Conservation (phyloP, 2,113 vertebrate species). For the Hirundichthys speculiger region DNA sequence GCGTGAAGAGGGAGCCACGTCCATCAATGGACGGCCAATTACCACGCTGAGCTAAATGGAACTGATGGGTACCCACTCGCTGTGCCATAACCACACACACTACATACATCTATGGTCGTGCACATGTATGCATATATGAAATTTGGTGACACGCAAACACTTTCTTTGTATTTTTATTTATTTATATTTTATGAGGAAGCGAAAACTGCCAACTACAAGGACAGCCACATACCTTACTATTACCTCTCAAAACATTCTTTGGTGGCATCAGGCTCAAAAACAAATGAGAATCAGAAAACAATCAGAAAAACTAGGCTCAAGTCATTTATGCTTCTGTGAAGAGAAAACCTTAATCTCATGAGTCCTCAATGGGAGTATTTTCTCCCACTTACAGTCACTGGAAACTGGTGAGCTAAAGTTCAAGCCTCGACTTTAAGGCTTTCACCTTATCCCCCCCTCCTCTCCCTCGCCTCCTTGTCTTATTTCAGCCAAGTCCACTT, state of each 20-base stretch:
- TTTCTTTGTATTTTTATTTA: slow-evolving; percentile 7
- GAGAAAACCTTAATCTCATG: slow-evolving; percentile 56
- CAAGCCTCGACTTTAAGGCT: slow-evolving; percentile 38
- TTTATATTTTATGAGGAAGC: background rate
- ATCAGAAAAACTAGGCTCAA: too few species aligned
- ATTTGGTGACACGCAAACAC: slow-evolving; percentile 30
- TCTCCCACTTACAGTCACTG: slow-evolving; percentile 45
- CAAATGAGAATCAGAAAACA: too few species aligned
- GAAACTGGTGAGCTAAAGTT: slow-evolving; percentile 63
- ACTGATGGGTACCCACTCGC: slow-evolving; percentile 66
- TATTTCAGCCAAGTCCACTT: slow-evolving; percentile 18
- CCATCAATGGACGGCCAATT: slow-evolving; percentile 76
- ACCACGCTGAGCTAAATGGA: slow-evolving; percentile 74
- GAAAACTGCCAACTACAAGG: background rate
- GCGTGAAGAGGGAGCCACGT: slow-evolving; percentile 71
- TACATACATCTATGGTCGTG: background rate
- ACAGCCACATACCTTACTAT: background rate
- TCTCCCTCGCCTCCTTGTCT: background rate
- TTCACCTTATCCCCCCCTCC: slow-evolving; percentile 34
- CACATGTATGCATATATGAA: background rate
- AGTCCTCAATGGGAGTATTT: slow-evolving; percentile 52
- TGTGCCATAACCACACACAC: slow-evolving; percentile 37
- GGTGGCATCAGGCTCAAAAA: too few species aligned
- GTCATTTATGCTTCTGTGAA: too few species aligned
- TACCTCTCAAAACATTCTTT: background rate